Percentiles rank a stretch among this genome's conserved stretches.
Conservation (phyloP, 2,888 invertebrate genomes). For the Plutella xylostella region DNA sequence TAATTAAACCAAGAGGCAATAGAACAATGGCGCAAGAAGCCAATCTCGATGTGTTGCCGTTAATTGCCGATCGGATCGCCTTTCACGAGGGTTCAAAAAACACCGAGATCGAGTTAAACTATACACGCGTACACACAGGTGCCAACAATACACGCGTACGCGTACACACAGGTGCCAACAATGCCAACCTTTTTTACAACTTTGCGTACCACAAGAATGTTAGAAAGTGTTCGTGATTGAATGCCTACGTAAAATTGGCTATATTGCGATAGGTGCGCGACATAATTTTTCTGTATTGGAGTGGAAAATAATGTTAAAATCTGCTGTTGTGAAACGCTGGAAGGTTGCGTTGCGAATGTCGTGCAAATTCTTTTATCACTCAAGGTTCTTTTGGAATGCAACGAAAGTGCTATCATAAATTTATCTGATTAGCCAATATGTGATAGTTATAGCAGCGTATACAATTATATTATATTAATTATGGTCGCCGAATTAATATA, state of each 20-base stretch:
- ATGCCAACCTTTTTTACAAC: not conserved
- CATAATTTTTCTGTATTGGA: too few species aligned
- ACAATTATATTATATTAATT: too few species aligned
- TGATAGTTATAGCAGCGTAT: too few species aligned
- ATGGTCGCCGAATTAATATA: too few species aligned
- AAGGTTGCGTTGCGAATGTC: too few species aligned
- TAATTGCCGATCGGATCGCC: constrained; percentile 60
- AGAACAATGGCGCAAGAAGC: constrained; percentile 62
- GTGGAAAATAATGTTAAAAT: too few species aligned
- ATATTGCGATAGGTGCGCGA: constrained; percentile 10
- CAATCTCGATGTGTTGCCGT: constrained; percentile 55
- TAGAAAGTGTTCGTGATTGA: constrained; percentile 9
- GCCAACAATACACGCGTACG: constrained; percentile 1
- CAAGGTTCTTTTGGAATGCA: too few species aligned
- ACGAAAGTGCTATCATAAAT: too few species aligned
- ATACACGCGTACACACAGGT: not conserved
- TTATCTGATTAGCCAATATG: too few species aligned
- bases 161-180: not conserved
- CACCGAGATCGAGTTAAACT: not conserved
- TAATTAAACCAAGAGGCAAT: constrained; percentile 53
- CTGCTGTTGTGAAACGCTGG: too few species aligned
- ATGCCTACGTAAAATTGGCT: not conserved
- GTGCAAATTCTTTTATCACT: too few species aligned
- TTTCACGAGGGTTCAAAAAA: constrained; percentile 7
- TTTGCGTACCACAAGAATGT: constrained; percentile 1